These are phyloP conservation scores for Balearica regulorum DNA, from an alignment of 2,797 vertebrate genomes.

Conservation along the genomic window DNA sequence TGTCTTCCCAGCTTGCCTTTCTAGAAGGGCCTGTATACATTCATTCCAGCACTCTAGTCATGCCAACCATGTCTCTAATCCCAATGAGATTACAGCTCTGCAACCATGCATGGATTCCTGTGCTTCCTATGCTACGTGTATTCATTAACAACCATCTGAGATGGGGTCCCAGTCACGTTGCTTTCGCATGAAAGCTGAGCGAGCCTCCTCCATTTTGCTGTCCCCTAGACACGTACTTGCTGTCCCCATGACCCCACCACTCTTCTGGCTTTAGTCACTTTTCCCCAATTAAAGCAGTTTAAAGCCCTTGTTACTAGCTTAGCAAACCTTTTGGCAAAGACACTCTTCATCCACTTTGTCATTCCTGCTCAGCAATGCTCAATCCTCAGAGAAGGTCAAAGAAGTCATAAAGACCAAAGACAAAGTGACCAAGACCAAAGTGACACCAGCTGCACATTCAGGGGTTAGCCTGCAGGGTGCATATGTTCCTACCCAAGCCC, in stretches of 20 bases:
- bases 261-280: neutral
- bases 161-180: neutral
- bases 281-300: neutral
- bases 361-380: neutral
- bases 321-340: neutral
- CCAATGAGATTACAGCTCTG: neutral
- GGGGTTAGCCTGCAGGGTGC: neutral
- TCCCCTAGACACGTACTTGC: neutral
- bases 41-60: neutral
- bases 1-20: neutral
- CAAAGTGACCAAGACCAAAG: neutral
- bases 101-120: neutral
- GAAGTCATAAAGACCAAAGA: neutral
- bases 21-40: neutral
- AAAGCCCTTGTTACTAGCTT: neutral
- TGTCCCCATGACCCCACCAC: neutral
- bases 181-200: neutral
- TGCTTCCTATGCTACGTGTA: neutral
- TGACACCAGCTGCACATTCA: neutral
- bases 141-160: neutral
- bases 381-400: neutral
- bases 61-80: neutral
- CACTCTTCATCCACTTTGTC: neutral
- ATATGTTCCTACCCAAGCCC: neutral
- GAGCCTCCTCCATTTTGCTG: neutral